Base-by-base conservation (phyloP, 2,888 invertebrate species). In the Balanococcus diminutus region DNA sequence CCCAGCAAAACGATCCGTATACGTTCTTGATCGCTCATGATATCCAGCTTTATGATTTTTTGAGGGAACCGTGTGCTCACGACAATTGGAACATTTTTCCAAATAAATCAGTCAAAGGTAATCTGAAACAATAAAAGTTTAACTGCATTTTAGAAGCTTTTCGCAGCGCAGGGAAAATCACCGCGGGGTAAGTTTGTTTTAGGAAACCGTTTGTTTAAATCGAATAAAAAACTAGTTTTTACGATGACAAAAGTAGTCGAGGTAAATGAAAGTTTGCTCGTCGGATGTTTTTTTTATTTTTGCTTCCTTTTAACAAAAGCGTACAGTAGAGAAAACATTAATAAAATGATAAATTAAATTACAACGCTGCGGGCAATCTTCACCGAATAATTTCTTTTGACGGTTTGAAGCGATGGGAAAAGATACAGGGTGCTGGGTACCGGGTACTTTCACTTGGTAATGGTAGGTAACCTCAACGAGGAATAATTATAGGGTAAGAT, bases 1-100 rank as follows among this genome's bases (percentile, higher is more conserved):
- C 96, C 96, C 72, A 96, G 91, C 79, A 96, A 93, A 86, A 96
- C 96, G 89, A 97, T 91, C 86, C 96, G 93, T 89, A 96, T 95
- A 88, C 96, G 92, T 90, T 96, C 94, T 90, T 93, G 92, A 89
- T 94, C 94, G 87, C 93, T 92, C 94, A 94, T 94, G 16, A 28
- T 72, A 72, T 72, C 72, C 72, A 72, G 72, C n/a, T 72, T 72
- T 72, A 1, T 14, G 16, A 72, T 72, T 28, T 31, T 28, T n/a
- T 6, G 11, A 2, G 86, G 46, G n/a, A 46, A 89, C 90, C 83
- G 89, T 67, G 46, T 6, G 32, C 39, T 32, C 75, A 82, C 19
- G 14, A 51, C 46, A n/a, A 14, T n/a, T 14, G 46, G 39, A 11
- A 72, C 72, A 72, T 72, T 32, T 72, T 32, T 8, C 46, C n/a